Base-by-base conservation (phyloP, 2,888 invertebrate species). In the Allophyes oxyacanthae region DNA sequence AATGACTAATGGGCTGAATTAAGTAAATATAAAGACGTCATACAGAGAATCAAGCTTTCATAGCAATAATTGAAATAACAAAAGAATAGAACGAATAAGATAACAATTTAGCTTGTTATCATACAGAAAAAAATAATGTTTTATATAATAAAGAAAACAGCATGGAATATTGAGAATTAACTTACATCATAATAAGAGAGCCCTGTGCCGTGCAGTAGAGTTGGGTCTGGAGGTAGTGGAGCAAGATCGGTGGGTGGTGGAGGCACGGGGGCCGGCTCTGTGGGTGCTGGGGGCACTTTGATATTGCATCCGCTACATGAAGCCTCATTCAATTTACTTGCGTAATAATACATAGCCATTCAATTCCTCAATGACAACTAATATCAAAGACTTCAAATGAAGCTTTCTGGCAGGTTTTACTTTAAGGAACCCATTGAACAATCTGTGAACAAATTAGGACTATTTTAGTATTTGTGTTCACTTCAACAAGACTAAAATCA, bases 311-410 rank as follows among this genome's bases (percentile, higher is more conserved):
- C 94, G 75, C 95, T 95, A 94, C 95, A 95, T 90, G 95, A 94
- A 77, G 95, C 95, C 85, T 95, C 95, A 87, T 95, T 95, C 84
- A 95, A 87, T 91, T 95, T 95, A 92, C 95, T 96, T 83, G 96
- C 96, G 94, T 95, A 96, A 87, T 95, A 96, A 94, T 96, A 96
- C 95, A 96, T 96, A 93, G 96, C 96, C 94, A 94, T 94, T 90
- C 90, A 94, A 89, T 88, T 88, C 85, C 85, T 73, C 68, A 78
- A 78, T 74, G 66, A 68, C 78, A 75, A 79, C 72, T 83, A 74
- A 75, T 54, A 64, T 73, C 82, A 81, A 59, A 49, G 42, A 78
- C 84, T 81, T 79, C 78, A 61, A 70, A 41, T 52, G 78, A 83
- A 85, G 81, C 82, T 77, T 8, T 56, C 50, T 69, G 64, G 56